A percentile compares a stretch with the other conserved stretches of the same genome.
These are phyloP conservation scores for Thunnus thynnus DNA, from an alignment of 2,113 vertebrate genomes.

Conservation along the genomic window DNA sequence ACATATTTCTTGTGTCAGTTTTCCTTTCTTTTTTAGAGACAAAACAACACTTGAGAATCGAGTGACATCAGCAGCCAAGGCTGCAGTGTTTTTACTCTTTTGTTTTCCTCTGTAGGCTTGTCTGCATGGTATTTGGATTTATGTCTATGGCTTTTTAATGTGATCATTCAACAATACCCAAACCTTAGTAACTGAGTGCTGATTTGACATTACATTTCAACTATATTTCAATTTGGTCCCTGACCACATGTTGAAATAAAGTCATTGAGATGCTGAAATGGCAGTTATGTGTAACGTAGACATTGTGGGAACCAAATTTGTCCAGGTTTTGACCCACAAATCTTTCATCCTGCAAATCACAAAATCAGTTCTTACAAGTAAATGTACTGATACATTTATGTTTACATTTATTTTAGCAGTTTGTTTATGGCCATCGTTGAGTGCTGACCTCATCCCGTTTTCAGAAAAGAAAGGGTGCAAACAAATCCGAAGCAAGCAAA, in stretches of 20 bases:
- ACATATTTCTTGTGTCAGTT: conserved; percentile 71
- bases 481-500: conserved; percentile 32
- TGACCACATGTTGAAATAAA: background rate
- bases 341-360: background rate
- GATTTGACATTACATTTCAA: no score
- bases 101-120: background rate
- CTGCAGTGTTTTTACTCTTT: conserved; percentile 47
- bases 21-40: conserved; percentile 24
- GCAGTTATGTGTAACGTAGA: background rate
- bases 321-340: no score
- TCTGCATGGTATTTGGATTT: conserved; percentile 7
- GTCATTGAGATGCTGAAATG: background rate
- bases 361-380: background rate
- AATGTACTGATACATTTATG: background rate
- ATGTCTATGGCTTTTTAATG: background rate
- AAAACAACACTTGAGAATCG: conserved; percentile 55
- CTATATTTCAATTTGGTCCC: background rate
- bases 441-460: background rate
- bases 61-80: conserved; percentile 68
- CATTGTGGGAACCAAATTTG: background rate
- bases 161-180: conserved; percentile 23
- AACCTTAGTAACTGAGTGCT: background rate
- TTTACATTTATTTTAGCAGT: background rate
- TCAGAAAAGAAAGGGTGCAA: background rate
- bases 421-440: background rate